Base-by-base conservation (phyloP, 2,888 invertebrate genomes). In the Ligdia adustata region DNA sequence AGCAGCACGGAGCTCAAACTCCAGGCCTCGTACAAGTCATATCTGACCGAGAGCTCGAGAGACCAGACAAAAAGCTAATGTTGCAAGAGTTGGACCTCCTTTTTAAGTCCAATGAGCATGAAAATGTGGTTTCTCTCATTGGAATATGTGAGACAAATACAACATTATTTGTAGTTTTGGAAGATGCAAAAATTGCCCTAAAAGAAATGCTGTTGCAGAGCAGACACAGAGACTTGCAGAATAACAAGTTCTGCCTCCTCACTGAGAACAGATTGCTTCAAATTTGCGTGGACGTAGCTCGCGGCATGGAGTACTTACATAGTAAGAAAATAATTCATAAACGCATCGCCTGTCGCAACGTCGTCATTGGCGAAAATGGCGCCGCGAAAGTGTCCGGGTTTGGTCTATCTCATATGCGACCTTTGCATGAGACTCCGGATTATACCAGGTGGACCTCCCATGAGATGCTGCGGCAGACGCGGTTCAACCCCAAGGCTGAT, bases 81-180 rank as follows among this genome's bases (percentile, higher is more conserved):
- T 72, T 96, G 29, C 92, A 94, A 52, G 95, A 96, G 64, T 77
- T 97, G 32, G 95, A 95, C 57, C 78, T 94, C 13, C 83, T 96
- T 16, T 93, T 95, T 7, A 92, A 93, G 66, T 84, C 94, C 6
- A 93, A 93, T 54, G 92, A 92, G 43, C 94, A 95, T 73, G 92
- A 93, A 28, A 94, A 96, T 77, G 88, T 96, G 0, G 88, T 95
- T 4, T 91, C 93, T 44, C 92, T 97, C 28, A 91, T 95, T 60
- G 97, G 97, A 1, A 94, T 95, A 20, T 95, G 95, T 69, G 96
- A 96, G 72, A 95, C 94, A 6, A 91, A 93, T 4, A 95, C 95
- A 43, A 93, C 93, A 55, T 83, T 96, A 24, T 94, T 94, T 75
- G 92, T 97, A 1, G 93, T 95, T 0, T 79, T 96, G 35, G 96